Conservation (phyloP, 2,797 vertebrate genomes). For the Rachycentron canadum region DNA sequence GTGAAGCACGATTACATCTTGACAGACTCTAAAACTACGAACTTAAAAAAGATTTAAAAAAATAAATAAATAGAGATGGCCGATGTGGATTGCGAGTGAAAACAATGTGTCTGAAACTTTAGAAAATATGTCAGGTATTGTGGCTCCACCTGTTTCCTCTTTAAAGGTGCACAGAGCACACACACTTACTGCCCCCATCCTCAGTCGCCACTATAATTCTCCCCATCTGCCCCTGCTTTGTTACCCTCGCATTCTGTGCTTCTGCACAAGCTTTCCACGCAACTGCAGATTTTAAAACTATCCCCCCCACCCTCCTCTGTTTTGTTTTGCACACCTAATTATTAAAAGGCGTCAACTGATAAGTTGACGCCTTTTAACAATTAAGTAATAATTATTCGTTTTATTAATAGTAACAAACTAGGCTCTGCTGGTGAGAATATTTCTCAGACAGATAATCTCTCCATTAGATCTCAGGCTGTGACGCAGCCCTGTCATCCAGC, state of each 20-base stretch:
- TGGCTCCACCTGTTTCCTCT: neutral
- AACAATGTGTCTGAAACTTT: neutral
- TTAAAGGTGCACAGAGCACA: neutral
- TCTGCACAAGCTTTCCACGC: neutral
- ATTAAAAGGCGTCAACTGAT: neutral
- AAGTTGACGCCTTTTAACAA: no score
- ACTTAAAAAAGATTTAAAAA: neutral
- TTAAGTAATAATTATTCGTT: no score
- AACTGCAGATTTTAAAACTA: neutral
- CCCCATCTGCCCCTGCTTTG: no score
- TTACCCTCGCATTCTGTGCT: no score
- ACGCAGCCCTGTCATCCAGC: conserved; percentile 40
- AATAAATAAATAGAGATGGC: neutral
- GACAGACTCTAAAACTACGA: no score
- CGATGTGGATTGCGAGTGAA: neutral
- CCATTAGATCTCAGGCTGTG: conserved; percentile 16
- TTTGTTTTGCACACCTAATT: neutral
- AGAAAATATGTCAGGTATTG: neutral
- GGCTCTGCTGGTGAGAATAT: neutral
- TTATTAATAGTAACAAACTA: no score
- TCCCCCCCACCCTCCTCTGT: neutral
- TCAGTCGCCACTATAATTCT: no score
- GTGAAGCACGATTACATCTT: no score
- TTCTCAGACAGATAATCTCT: conserved; percentile 14
- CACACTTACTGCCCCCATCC: no score